Base-by-base conservation (phyloP, 2,797 vertebrate species). In the Cryptoblepharus egeriae region DNA sequence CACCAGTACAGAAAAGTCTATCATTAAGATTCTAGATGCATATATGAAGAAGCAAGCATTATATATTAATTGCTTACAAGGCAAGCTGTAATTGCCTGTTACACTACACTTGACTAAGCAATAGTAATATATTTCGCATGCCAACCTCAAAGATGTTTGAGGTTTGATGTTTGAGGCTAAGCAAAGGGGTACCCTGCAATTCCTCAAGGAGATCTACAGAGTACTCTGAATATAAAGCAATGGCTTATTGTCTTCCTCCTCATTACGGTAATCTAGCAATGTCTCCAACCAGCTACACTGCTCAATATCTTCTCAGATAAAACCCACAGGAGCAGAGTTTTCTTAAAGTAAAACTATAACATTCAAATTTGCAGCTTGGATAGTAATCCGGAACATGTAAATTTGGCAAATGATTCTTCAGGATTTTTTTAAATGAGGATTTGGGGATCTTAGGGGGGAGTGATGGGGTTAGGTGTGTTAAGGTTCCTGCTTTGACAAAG, bases 121-220 rank as follows among this genome's bases (percentile, higher is more conserved):
- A 81, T 89, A 86, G 88, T 79, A 87, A 89, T 79, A 90, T 73
- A 78, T 64, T 87, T 76, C 24, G 52, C 88, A 91, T 89, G 92
- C 88, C 88, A 84, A 90, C 92, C 73, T 85, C 78, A 85, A 88
- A 80, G 83, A 77, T 77, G n/a, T n/a, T n/a, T n/a, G n/a, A n/a
- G n/a, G n/a, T n/a, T n/a, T n/a, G n/a, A n/a, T n/a, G n/a, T n/a
- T n/a, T n/a, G 58, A 91, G 91, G 82, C 13, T 83, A 79, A 65
- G 2, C 64, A 88, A 76, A 61, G 20, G 88, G 72, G 75, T 49
- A 85, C 35, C 87, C 61, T 20, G 37, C 20, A 68, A 80, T 67
- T 74, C 24, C 81, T 87, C 71, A 2, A 81, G 71, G 81, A 63
- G 68, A 86, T 57, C 82, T 52, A 77, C 30, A 70, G 15, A 73